A percentile compares a stretch with the other conserved stretches of the same genome.
phyloP scores from a whole-genome alignment of 2,888 invertebrate species.

The Metellina segmentata region DNA sequence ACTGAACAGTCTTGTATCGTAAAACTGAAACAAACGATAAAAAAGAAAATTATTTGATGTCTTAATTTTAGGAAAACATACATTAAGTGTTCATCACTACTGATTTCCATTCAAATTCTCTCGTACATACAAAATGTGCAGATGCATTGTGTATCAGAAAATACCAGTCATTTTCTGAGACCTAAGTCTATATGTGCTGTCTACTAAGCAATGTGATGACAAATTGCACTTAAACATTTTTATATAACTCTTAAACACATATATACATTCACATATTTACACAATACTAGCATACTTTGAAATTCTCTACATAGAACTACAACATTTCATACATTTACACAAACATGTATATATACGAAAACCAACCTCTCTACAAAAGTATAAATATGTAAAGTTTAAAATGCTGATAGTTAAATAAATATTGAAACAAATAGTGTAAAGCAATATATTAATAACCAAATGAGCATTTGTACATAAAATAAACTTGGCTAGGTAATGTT shows the following conservation, averaged over 20 bases:
- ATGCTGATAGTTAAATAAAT: conserved; percentile 28
- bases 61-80: background rate
- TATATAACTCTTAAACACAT: conserved; percentile 62
- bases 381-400: conserved; percentile 42
- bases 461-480: conserved; percentile 7
- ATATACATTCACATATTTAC: conserved; percentile 72
- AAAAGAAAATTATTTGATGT: background rate
- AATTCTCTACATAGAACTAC: conserved; percentile 56
- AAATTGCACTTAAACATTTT: conserved; percentile 75
- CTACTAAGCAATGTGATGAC: conserved; percentile 74
- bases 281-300: conserved; percentile 72
- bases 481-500: background rate
- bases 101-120: background rate
- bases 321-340: conserved; percentile 58
- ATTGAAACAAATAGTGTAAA: conserved; percentile 5
- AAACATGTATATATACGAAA: conserved; percentile 24
- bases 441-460: background rate
- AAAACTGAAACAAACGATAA: too few relatives aligned
- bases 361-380: conserved; percentile 37
- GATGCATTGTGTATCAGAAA: conserved; percentile 38
- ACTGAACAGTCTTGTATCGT: too few relatives aligned
- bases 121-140: conserved; percentile 43
- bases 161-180: conserved; percentile 39
- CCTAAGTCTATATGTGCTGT: conserved; percentile 54
- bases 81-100: background rate